These are phyloP conservation scores for Panzeria rudis DNA, from an alignment of 2,888 invertebrate species.

Conservation along the genomic window DNA sequence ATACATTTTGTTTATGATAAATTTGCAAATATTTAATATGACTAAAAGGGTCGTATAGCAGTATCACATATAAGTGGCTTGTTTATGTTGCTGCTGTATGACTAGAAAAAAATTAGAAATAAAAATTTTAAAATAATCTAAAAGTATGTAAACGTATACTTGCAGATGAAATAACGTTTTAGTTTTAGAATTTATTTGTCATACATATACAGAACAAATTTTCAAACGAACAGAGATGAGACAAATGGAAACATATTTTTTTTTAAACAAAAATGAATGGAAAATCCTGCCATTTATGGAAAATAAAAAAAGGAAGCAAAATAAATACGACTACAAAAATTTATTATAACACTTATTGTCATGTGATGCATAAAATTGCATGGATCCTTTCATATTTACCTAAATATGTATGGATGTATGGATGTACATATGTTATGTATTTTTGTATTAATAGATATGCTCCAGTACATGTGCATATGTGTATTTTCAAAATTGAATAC, in stretches of 20 bases:
- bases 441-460: background rate
- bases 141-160: conserved; percentile 9
- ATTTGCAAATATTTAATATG: conserved; percentile 70
- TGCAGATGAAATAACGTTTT: conserved; percentile 35
- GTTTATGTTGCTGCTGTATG: conserved; percentile 44
- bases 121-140: conserved; percentile 20
- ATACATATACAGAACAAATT: conserved; percentile 24
- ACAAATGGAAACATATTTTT: conserved; percentile 21
- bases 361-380: conserved; percentile 68
- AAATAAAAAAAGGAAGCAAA: conserved; percentile 5
- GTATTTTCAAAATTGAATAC: conserved; percentile 62
- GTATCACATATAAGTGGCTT: conserved; percentile 67
- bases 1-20: conserved; percentile 66
- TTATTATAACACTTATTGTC: conserved; percentile 63
- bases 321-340: conserved; percentile 40
- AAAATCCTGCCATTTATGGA: conserved; percentile 57
- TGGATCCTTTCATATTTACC: conserved; percentile 15
- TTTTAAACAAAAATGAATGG: conserved; percentile 32
- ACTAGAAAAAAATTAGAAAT: background rate
- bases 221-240: conserved; percentile 4
- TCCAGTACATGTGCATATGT: background rate
- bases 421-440: background rate
- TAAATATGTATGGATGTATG: background rate
- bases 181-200: conserved; percentile 66
- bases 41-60: conserved; percentile 71